Percentiles rank a stretch among this genome's conserved stretches.
Evolutionary conservation across 2,888 invertebrate species (phyloP).

Genomic region (Meta bourneti): DNA sequence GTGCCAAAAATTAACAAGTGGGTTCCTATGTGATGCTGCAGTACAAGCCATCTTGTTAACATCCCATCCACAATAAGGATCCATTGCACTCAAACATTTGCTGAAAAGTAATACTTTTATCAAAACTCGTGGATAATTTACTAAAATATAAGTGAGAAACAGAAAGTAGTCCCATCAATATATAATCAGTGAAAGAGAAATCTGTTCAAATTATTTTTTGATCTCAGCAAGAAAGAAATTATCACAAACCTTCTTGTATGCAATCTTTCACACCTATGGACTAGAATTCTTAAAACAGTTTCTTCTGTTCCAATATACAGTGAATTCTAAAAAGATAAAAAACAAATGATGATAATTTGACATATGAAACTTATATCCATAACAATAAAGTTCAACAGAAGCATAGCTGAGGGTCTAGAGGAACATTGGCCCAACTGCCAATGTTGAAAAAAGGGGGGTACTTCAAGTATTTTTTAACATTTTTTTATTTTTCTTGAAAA

Average conservation of each 20-base stretch:
- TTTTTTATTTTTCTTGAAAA: background rate
- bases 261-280: constrained; percentile 85
- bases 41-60: constrained; percentile 88
- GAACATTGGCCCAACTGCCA: too few species aligned
- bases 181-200: too few species aligned
- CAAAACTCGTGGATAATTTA: background rate
- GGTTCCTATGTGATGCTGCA: constrained; percentile 85
- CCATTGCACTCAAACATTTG: constrained; percentile 90
- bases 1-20: constrained; percentile 86
- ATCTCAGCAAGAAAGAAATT: background rate
- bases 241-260: constrained; percentile 47
- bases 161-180: background rate
- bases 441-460: too few species aligned
- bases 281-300: constrained; percentile 87
- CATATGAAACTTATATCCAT: background rate
- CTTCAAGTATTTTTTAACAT: background rate
- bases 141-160: background rate
- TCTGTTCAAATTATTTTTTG: too few species aligned
- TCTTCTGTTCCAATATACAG: constrained; percentile 88
- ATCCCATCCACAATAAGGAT: constrained; percentile 98
- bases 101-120: constrained; percentile 76
- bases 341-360: background rate
- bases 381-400: background rate
- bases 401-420: background rate
- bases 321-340: constrained; percentile 83